phyloP scores from a whole-genome alignment of 1,140 invertebrate species.

The Apis laboriosa region DNA sequence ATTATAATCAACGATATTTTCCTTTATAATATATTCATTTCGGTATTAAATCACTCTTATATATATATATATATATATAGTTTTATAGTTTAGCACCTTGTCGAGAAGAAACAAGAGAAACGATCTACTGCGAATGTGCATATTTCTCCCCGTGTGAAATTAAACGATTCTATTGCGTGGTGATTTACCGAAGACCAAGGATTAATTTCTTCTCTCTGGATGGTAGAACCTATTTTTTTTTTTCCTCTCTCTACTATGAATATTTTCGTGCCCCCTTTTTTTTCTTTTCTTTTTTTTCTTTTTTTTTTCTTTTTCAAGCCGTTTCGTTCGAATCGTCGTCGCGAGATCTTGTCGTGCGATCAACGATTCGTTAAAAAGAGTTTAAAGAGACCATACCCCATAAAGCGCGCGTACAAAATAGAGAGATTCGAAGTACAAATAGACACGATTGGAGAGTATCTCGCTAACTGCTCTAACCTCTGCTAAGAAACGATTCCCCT shows the following conservation, averaged over 20 bases:
- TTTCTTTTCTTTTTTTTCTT: too few species aligned
- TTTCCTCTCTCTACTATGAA: too few species aligned
- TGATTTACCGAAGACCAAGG: neutral
- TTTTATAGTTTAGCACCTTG: constrained; percentile 57
- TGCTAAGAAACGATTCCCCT: constrained; percentile 43
- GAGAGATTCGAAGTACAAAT: constrained; percentile 52
- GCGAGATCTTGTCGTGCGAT: constrained; percentile 10
- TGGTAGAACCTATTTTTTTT: neutral
- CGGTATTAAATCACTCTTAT: constrained; percentile 49
- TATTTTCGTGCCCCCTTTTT: too few species aligned
- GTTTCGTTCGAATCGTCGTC: neutral
- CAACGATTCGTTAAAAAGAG: constrained; percentile 39
- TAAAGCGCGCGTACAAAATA: constrained; percentile 55
- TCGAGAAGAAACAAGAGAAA: constrained; percentile 24
- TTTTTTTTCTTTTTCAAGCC: neutral
- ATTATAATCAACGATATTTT: constrained; percentile 38
- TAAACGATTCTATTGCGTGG: neutral
- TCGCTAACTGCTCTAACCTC: constrained; percentile 47
- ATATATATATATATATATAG: neutral
- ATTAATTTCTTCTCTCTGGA: neutral
- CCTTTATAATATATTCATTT: constrained; percentile 6
- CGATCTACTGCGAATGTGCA: neutral
- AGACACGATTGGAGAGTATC: constrained; percentile 33
- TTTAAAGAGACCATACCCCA: constrained; percentile 31
- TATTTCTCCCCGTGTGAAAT: neutral